phyloP scores from a whole-genome alignment of 2,113 vertebrate genomes.

The Mastomys coucha region DNA sequence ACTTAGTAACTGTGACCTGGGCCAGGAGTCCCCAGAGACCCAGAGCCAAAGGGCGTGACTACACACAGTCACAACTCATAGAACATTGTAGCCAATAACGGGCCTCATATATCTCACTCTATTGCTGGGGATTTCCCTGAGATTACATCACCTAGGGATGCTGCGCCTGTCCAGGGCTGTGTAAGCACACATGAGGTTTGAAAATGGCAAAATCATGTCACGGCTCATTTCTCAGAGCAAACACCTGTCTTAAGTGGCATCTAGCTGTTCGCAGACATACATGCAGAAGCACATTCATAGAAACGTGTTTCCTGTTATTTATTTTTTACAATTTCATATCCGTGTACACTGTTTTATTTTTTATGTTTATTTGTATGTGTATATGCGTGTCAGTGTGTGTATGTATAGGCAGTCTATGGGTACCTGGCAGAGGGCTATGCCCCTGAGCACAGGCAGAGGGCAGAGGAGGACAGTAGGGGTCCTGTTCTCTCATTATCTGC shows the following conservation, averaged over 20 bases:
- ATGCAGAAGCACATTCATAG: background rate
- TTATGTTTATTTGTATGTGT: background rate
- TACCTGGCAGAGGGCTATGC: background rate
- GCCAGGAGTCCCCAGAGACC: background rate
- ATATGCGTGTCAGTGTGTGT: background rate
- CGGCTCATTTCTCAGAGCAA: background rate
- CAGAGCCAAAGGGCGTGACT: background rate
- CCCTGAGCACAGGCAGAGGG: background rate
- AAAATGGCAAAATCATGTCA: background rate
- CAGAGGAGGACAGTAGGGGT: background rate
- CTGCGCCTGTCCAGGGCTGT: background rate
- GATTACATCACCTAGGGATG: no score
- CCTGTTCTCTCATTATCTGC: background rate
- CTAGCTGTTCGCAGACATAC: background rate
- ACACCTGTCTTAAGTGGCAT: background rate
- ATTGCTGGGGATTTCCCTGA: no score
- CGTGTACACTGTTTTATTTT: background rate
- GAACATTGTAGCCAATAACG: no score
- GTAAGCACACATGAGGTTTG: background rate
- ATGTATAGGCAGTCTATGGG: fast-evolving
- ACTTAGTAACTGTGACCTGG: fast-evolving
- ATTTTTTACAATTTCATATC: background rate
- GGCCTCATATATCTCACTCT: background rate
- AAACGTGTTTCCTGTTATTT: background rate
- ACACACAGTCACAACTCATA: background rate